Conservation (phyloP, 2,888 invertebrate genomes). For the Acanthoscelides obtectus region DNA sequence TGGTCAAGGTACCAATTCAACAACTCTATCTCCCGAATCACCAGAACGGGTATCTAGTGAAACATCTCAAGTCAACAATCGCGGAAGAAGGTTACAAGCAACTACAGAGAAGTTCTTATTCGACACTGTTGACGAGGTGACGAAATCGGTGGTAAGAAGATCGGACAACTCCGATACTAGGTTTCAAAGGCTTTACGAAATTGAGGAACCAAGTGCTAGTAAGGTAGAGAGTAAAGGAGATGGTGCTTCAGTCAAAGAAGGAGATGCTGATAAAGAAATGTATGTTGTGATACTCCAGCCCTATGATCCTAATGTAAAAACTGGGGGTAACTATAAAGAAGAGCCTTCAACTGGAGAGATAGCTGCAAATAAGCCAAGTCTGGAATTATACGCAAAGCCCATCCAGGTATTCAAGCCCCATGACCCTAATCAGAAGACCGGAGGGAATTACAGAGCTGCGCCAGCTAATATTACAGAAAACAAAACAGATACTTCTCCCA, state of each 20-base stretch:
- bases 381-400: constrained; percentile 1
- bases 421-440: constrained; percentile 17
- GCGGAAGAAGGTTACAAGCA: constrained; percentile 30
- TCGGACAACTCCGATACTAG: constrained; percentile 4
- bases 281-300: background rate
- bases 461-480: constrained; percentile 2
- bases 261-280: background rate
- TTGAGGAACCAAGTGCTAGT: background rate
- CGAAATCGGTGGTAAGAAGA: constrained; percentile 26
- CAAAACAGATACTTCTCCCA: background rate
- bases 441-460: constrained; percentile 12
- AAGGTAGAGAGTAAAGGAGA: background rate
- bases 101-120: constrained; percentile 20
- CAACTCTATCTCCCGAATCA: background rate
- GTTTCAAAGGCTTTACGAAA: background rate
- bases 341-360: background rate
- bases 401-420: constrained; percentile 14
- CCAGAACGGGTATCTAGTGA: constrained; percentile 10
- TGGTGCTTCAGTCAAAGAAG: background rate
- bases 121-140: constrained; percentile 22
- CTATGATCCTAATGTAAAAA: constrained; percentile 2
- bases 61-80: constrained; percentile 32
- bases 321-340: constrained; percentile 1
- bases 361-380: background rate
- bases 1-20: constrained; percentile 2